Evolutionary conservation across 2,113 vertebrate genomes (phyloP).

Genomic region (Myotis brandtii): DNA sequence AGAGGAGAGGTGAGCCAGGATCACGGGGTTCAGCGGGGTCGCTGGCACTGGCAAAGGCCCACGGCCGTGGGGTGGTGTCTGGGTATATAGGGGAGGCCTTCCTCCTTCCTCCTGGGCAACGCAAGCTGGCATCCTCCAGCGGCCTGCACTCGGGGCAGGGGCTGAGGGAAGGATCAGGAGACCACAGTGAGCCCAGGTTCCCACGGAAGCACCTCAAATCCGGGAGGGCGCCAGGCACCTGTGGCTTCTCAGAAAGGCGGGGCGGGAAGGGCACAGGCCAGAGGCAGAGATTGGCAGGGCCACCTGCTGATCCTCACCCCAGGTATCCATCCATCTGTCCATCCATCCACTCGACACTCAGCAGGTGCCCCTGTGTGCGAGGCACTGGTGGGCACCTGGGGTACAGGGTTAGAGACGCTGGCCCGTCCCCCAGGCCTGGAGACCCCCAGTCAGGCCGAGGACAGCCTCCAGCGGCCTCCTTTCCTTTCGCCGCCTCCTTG

Average conservation of each 20-base stretch:
- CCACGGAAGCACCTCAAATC: background rate
- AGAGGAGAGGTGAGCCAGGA: too few relatives aligned
- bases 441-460: background rate
- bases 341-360: background rate
- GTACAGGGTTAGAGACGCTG: background rate
- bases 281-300: background rate
- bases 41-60: background rate
- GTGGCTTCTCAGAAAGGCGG: background rate
- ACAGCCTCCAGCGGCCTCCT: background rate
- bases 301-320: background rate
- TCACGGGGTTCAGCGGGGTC: too few relatives aligned
- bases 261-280: background rate
- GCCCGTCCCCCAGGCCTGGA: background rate
- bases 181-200: background rate
- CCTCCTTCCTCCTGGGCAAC: background rate
- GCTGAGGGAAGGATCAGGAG: background rate
- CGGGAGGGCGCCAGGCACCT: fast-evolving
- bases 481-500: background rate
- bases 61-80: fast-evolving
- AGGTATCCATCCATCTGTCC: fast-evolving
- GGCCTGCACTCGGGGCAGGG: background rate
- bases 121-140: fast-evolving
- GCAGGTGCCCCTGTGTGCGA: fast-evolving
- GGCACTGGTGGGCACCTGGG: background rate
- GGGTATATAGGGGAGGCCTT: background rate